Conservation (phyloP, 2,113 vertebrate genomes). For the Campylomormyrus numenius region DNA sequence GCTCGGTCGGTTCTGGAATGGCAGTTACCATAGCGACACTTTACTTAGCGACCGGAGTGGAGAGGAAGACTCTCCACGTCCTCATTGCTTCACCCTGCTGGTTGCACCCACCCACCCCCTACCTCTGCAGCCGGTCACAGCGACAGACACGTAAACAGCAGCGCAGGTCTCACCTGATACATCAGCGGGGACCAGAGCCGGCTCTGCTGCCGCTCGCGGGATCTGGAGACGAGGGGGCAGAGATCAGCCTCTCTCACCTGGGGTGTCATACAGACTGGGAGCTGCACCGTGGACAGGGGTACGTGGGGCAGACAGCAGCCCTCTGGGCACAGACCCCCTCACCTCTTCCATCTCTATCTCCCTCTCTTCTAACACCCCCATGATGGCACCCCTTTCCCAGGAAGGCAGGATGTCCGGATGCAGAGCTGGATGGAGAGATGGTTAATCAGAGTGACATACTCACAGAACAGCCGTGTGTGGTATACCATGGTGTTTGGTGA, state of each 20-base stretch:
- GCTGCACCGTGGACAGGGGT: not conserved
- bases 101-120: not conserved
- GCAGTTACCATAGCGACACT: not conserved
- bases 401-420: conserved; percentile 41
- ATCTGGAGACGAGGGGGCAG: not conserved
- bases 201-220: not conserved
- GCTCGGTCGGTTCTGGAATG: conserved; percentile 55
- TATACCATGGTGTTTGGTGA: not conserved
- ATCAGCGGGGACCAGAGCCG: not conserved
- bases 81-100: not conserved
- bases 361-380: conserved; percentile 30
- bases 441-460: not conserved
- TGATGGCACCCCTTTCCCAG: conserved; percentile 47
- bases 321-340: not conserved
- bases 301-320: not conserved
- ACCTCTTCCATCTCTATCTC: conserved; percentile 2
- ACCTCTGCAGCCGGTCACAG: not conserved
- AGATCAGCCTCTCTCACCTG: not conserved
- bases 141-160: not conserved
- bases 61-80: not conserved
- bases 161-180: conserved; percentile 6
- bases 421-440: conserved; percentile 39
- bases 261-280: not conserved
- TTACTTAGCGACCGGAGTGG: not conserved
- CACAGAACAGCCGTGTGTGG: not conserved